These are phyloP conservation scores for Rhinophrynus dorsalis DNA, from an alignment of 2,797 vertebrate species.

Conservation along the genomic window DNA sequence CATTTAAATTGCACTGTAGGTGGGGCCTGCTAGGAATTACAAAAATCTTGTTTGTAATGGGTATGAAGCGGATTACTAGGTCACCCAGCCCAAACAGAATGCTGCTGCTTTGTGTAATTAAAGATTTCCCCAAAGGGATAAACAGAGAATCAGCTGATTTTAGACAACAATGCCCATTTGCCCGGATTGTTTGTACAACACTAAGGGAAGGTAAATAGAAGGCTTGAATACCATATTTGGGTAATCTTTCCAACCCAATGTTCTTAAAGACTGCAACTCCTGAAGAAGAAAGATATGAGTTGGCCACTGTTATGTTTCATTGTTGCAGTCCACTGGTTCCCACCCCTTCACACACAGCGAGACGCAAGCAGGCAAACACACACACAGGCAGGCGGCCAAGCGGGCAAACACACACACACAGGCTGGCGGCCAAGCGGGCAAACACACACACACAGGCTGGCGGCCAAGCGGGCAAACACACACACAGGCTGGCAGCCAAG, in stretches of 20 bases:
- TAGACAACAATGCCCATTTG: slow-evolving; percentile 19
- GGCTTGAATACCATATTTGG: slow-evolving; percentile 63
- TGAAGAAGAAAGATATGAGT: slow-evolving; percentile 53
- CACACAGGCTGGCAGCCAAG: no score
- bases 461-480: no score
- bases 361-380: no score
- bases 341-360: no score
- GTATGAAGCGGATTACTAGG: background rate
- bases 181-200: slow-evolving; percentile 45
- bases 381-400: no score
- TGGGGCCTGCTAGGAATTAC: no score
- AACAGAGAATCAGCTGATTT: slow-evolving; percentile 24
- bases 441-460: no score
- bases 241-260: slow-evolving; percentile 67
- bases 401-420: no score
- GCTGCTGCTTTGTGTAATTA: slow-evolving; percentile 14
- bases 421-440: no score
- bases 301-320: slow-evolving; percentile 9
- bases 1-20: no score
- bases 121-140: background rate
- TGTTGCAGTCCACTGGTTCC: background rate
- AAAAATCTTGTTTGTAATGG: no score
- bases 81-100: slow-evolving; percentile 17
- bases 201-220: slow-evolving; percentile 19
- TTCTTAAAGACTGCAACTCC: slow-evolving; percentile 61